These are phyloP conservation scores for Meteorus sp. DNA, from an alignment of 1,140 invertebrate species.

Conservation along the genomic window DNA sequence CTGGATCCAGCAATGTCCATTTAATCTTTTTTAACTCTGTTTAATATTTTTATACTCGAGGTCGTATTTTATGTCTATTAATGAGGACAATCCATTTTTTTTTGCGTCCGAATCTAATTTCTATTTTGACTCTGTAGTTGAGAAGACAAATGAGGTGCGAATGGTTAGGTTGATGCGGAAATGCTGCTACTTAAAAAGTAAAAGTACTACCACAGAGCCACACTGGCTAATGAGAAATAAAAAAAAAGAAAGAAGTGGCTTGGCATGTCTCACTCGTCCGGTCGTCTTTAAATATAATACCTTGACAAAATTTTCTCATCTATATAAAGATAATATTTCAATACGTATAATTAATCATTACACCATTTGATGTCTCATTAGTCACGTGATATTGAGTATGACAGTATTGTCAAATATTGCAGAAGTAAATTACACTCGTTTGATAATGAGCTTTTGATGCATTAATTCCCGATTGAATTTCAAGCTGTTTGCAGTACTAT, in stretches of 20 bases:
- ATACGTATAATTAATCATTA: neutral
- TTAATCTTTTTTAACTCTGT: no score
- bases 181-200: neutral
- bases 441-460: no score
- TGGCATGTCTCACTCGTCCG: conserved; percentile 35
- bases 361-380: neutral
- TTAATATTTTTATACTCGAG: no score
- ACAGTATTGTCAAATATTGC: no score
- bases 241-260: conserved; percentile 33
- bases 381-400: no score
- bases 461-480: no score
- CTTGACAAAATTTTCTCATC: neutral
- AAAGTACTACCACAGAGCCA: neutral
- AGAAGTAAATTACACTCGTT: no score
- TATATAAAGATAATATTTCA: no score
- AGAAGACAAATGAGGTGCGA: neutral
- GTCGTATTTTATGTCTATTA: no score
- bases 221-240: conserved; percentile 16
- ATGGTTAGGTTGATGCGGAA: neutral
- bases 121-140: neutral
- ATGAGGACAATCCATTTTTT: no score
- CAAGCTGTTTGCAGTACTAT: no score
- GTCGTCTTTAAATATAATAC: conserved; percentile 45
- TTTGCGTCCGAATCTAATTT: neutral
- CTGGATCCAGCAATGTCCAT: conserved; percentile 1